Evolutionary conservation across 2,888 invertebrate genomes (phyloP).

Genomic region (Erebia palarica): DNA sequence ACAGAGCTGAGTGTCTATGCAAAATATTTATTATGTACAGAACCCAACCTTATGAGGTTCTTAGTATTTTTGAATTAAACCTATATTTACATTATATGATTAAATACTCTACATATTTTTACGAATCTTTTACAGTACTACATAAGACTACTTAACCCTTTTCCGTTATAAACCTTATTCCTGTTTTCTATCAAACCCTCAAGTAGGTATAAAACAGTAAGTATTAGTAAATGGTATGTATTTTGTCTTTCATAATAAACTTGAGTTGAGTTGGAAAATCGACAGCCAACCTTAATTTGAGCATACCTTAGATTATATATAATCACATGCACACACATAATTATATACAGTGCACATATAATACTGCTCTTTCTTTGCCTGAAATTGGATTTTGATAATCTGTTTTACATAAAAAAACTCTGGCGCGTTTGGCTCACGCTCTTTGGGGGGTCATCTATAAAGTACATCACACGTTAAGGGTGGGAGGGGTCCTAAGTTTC

Average conservation of each 20-base stretch:
- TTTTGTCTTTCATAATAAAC: neutral
- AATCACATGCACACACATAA: neutral
- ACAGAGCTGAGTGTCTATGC: no score
- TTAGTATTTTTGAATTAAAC: no score
- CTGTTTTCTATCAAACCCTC: neutral
- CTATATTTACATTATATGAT: slow-evolving; percentile 1
- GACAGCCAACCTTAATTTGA: neutral
- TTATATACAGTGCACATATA: no score
- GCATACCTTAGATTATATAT: neutral
- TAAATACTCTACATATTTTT: slow-evolving; percentile 9
- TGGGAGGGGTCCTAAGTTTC: no score
- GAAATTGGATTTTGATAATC: no score
- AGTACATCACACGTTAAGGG: no score
- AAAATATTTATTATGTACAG: no score
- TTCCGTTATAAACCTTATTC: neutral
- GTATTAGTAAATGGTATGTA: neutral
- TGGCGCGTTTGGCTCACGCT: no score
- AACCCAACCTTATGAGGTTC: no score
- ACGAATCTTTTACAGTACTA: neutral
- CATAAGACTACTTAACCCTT: neutral
- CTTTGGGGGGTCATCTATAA: no score
- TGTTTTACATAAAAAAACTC: no score
- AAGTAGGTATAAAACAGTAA: neutral
- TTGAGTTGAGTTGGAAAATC: neutral
- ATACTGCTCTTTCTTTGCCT: no score